Base-by-base conservation (phyloP, 2,113 vertebrate genomes). In the Planiliza haematocheilus region DNA sequence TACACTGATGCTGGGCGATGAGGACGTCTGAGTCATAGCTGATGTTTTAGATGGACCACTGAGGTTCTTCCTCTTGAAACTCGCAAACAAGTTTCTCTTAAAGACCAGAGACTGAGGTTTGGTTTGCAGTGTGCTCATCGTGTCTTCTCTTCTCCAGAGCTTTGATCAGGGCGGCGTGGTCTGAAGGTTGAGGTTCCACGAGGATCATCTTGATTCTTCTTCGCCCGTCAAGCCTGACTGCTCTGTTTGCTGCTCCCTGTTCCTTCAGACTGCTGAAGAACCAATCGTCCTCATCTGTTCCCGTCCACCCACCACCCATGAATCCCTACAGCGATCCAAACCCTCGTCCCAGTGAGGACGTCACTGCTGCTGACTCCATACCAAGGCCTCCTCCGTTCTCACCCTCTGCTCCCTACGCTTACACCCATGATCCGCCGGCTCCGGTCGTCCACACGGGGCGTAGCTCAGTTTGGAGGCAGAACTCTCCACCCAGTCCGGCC, bases 261-360 rank as follows among this genome's bases (percentile, higher is more conserved):
- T 16, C 70, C 57, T n/a, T 7, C 49, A 21, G 21, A n/a, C 69
- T 2, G 39, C 73, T 64, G 70, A 68, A 17, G 14, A 0, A 34
- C 58, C 42, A 1, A 6, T 6, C 7, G 49, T 48, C 8, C 45
- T 48, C 18, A 14, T n/a, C 36, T n/a, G 14, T 10, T 60, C 10
- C 21, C 17, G 12, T 2, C 9, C n/a, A 2, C 51, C 6, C 14
- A 2, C 10, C 10, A 12, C 37, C 14, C 64, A 89, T 87, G 85
- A 80, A 84, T 80, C 81, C 81, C 3, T 48, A 77, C 3, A 1
- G 11, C 10, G 5, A 55, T 24, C 8, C 30, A 3, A 11, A 34
- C 52, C 43, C 42, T 67, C 1, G 0, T 38, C n/a, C 13, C 0
- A 12, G 16, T 11, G 10, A 39, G 4, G 39, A 30, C 0, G 36